phyloP scores from a whole-genome alignment of 2,888 invertebrate genomes.

The Latrodectus elegans region DNA sequence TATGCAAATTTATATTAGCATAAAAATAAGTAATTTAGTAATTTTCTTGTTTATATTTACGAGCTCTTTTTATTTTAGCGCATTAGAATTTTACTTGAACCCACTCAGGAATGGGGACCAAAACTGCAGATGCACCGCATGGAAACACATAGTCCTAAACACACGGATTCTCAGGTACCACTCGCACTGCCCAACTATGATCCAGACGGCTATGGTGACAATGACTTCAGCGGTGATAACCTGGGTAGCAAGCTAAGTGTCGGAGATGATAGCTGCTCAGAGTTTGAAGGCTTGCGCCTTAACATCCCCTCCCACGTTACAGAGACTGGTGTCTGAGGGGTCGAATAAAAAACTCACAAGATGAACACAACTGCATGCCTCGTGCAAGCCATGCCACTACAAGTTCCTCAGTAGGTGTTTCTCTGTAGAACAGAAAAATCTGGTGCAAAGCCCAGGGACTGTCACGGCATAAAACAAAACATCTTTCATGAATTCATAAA shows the following conservation, averaged over 20 bases:
- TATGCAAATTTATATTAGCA: too few relatives aligned
- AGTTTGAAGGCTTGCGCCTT: constrained; percentile 67
- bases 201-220: constrained; percentile 67
- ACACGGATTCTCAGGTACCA: constrained; percentile 72
- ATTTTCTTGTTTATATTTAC: not conserved
- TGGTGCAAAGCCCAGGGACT: not conserved
- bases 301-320: constrained; percentile 59
- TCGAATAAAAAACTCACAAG: not conserved
- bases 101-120: constrained; percentile 75
- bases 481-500: not conserved
- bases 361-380: constrained; percentile 19
- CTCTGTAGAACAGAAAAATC: not conserved
- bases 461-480: not conserved
- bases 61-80: constrained; percentile 40
- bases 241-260: constrained; percentile 59
- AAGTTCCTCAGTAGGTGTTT: constrained; percentile 36
- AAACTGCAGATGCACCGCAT: constrained; percentile 72
- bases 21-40: too few relatives aligned
- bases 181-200: constrained; percentile 71
- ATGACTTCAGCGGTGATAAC: constrained; percentile 51
- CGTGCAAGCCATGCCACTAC: constrained; percentile 37
- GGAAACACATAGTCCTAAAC: constrained; percentile 72
- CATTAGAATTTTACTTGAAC: constrained; percentile 69
- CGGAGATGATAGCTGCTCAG: constrained; percentile 58
- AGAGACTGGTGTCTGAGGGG: constrained; percentile 67